phyloP scores from a whole-genome alignment of 1,140 invertebrate genomes.

The Ips typographus region DNA sequence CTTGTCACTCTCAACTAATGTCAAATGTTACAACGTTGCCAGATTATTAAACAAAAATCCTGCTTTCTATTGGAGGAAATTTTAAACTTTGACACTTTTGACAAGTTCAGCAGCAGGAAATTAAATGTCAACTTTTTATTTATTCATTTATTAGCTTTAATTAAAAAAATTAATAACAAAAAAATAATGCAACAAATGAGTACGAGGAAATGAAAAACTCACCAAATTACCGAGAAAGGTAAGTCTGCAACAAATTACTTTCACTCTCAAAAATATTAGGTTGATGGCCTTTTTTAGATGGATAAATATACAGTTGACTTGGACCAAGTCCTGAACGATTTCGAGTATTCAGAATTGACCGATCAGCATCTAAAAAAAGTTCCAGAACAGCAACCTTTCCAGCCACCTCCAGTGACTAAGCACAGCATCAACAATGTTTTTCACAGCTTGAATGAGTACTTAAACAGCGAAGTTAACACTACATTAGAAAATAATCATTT shows the following conservation, averaged over 20 bases:
- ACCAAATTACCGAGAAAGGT: neutral
- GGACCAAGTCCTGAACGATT: conserved; percentile 85
- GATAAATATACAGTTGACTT: conserved; percentile 67
- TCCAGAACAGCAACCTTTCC: conserved; percentile 16
- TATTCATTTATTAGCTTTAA: too few relatives aligned
- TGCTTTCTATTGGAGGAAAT: too few relatives aligned
- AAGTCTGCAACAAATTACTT: neutral
- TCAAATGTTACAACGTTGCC: too few relatives aligned
- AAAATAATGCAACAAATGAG: too few relatives aligned
- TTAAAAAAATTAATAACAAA: too few relatives aligned
- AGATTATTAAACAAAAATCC: too few relatives aligned
- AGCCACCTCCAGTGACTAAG: conserved; percentile 42
- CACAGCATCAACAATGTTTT: conserved; percentile 63
- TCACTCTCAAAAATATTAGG: neutral
- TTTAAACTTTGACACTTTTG: too few relatives aligned
- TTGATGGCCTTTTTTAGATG: conserved; percentile 41
- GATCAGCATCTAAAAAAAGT: conserved; percentile 30
- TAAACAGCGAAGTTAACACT: conserved; percentile 47
- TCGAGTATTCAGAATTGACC: conserved; percentile 70
- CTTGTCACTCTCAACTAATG: too few relatives aligned
- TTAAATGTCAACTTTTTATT: too few relatives aligned
- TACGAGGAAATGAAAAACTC: too few relatives aligned
- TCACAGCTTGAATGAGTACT: conserved; percentile 64
- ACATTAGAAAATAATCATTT: conserved; percentile 1
- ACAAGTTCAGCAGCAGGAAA: too few relatives aligned